phyloP scores from a whole-genome alignment of 2,113 vertebrate species.

The Pteruthius melanotis region DNA sequence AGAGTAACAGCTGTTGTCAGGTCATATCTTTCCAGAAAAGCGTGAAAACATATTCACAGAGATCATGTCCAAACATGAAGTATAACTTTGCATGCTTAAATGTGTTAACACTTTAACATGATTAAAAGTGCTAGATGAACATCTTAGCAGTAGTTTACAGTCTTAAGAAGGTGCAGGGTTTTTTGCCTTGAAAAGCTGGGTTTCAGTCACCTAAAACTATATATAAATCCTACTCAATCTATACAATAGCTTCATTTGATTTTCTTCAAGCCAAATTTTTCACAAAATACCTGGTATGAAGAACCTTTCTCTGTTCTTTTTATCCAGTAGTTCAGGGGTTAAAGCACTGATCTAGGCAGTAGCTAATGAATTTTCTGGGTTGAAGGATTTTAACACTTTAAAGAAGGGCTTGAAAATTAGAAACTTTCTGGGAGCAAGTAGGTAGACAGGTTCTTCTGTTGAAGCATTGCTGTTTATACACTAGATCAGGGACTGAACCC shows the following conservation, averaged over 20 bases:
- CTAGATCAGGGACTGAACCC: background rate
- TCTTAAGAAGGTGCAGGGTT: accelerated
- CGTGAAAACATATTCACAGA: background rate
- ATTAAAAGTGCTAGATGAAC: background rate
- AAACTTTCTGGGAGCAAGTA: background rate
- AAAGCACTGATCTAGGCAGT: background rate
- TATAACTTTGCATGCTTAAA: background rate
- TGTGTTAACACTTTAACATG: background rate
- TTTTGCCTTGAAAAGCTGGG: accelerated
- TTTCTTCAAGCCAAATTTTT: background rate
- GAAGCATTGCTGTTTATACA: background rate
- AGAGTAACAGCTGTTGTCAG: background rate
- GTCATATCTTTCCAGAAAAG: background rate
- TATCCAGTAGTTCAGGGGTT: background rate
- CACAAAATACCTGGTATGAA: background rate
- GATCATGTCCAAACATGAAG: background rate
- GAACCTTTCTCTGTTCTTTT: background rate
- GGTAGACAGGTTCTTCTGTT: background rate
- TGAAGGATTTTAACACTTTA: background rate
- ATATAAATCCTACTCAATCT: background rate
- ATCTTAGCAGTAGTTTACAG: background rate
- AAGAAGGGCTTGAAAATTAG: background rate
- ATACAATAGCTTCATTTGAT: background rate
- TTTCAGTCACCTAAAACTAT: background rate
- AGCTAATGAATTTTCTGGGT: background rate